Base-by-base conservation (phyloP, 2,113 vertebrate genomes). In the Rissa tridactyla region DNA sequence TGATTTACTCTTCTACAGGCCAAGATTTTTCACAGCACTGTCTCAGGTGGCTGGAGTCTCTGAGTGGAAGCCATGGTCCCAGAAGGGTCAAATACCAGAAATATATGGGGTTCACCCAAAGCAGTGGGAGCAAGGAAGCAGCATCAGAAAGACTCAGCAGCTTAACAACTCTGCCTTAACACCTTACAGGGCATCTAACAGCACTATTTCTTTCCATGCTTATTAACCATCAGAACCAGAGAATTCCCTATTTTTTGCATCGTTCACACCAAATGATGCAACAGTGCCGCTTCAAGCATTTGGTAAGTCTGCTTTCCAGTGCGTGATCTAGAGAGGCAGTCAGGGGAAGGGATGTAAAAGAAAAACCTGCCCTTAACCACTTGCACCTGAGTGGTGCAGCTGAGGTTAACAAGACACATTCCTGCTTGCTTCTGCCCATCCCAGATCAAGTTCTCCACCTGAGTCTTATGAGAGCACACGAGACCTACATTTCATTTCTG, bases 391-490 rank as follows among this genome's bases (percentile, higher is more conserved):
- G 42, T 54, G 26, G 52, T 25, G 46, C 51, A 58, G 40, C 66
- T 69, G 42, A 58, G 14, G 18, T 30, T 62, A n/a, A 3, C 2
- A 34, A 57, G 57, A 12, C 30, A 55, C 7, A 4, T 46, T 44
- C 15, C 58, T 40, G 2, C 16, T 71, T 23, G 3, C 11, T 80
- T 66, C 29, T 86, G 38, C 52, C 49, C n/a, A 20, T 23, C 30
- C 36, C 30, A 7, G 27, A 54, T 40, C n/a, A 78, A 62, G n/a
- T 76, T 46, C 23, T 70, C 21, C 49, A 76, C 70, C 27, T 27
- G 20, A 58, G 25, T 26, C 26, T 61, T 15, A 25, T 0, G 2
- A 49, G 19, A 49, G 12, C 32, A 32, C 34, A 22, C 1, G 13
- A 84, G 17, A 88, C 54, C 47, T 1, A 7, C 54, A 4, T 44